phyloP scores from a whole-genome alignment of 2,888 invertebrate species.

The Dasypogon diadema region DNA sequence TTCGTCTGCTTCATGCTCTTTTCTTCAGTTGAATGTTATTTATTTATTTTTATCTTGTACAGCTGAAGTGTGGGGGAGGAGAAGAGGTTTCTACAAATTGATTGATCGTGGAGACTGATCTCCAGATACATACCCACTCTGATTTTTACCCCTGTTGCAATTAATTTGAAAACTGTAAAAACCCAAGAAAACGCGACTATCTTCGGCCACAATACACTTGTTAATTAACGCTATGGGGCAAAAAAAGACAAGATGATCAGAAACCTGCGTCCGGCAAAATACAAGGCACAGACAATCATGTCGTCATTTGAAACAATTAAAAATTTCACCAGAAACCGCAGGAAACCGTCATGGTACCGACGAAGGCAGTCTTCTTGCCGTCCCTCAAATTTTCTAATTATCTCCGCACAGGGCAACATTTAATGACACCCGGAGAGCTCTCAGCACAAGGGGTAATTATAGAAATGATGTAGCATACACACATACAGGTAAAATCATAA shows the following conservation, averaged over 20 bases:
- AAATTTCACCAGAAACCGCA: conserved; percentile 30
- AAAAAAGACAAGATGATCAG: background rate
- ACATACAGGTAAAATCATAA: too few species aligned
- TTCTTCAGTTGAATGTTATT: too few species aligned
- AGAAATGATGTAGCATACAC: conserved; percentile 18
- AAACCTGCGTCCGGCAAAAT: too few species aligned
- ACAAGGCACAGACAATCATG: too few species aligned
- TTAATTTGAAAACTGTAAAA: background rate
- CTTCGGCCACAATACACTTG: background rate
- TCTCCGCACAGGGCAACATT: conserved; percentile 32
- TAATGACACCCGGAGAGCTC: conserved; percentile 3
- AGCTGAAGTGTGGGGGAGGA: too few species aligned
- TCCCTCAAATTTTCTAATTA: conserved; percentile 29
- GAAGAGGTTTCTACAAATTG: too few species aligned
- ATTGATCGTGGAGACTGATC: background rate
- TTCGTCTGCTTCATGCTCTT: too few species aligned
- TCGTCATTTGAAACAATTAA: conserved; percentile 4
- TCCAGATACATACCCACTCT: background rate
- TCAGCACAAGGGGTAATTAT: conserved; percentile 19
- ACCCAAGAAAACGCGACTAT: background rate
- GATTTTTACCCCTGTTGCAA: conserved; percentile 6
- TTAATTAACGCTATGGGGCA: background rate
- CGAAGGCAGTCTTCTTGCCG: background rate
- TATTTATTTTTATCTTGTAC: too few species aligned
- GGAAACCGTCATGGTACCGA: conserved; percentile 24